These are phyloP conservation scores for Sminthurides aquaticus DNA, from an alignment of 2,888 invertebrate genomes.

Conservation along the genomic window DNA sequence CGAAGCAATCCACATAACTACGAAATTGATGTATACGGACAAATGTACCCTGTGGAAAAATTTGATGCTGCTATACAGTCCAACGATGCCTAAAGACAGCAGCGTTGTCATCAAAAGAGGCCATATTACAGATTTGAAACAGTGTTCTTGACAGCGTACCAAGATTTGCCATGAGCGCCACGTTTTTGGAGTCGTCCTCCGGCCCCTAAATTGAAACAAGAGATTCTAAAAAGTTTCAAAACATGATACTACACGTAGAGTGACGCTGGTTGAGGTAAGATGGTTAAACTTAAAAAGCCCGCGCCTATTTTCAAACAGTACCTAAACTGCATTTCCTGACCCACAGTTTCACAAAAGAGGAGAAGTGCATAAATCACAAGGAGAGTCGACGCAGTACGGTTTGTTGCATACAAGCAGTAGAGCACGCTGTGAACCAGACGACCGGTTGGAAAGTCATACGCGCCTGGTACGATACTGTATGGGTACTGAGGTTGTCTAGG, in stretches of 20 bases:
- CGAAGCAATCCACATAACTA: neutral
- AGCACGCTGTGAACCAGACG: neutral
- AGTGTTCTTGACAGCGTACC: too few relatives aligned
- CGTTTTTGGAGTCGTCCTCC: too few relatives aligned
- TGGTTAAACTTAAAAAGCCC: too few relatives aligned
- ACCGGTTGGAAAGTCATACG: neutral
- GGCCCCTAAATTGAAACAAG: too few relatives aligned
- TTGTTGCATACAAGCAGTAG: neutral
- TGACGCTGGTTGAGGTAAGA: too few relatives aligned
- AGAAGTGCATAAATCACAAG: neutral
- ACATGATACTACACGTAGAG: too few relatives aligned
- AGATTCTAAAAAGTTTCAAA: too few relatives aligned
- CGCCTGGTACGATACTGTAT: neutral
- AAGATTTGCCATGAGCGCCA: too few relatives aligned
- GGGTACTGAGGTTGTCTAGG: neutral
- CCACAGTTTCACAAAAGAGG: neutral
- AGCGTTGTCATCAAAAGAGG: neutral
- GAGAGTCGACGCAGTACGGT: neutral
- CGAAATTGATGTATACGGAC: neutral
- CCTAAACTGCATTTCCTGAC: neutral
- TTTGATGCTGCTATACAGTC: neutral
- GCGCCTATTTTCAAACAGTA: too few relatives aligned
- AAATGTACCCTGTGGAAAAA: neutral
- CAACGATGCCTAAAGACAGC: neutral
- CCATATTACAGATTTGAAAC: neutral